Evolutionary conservation across 2,113 vertebrate genomes (phyloP).

Genomic region (Baryphthengus martii): DNA sequence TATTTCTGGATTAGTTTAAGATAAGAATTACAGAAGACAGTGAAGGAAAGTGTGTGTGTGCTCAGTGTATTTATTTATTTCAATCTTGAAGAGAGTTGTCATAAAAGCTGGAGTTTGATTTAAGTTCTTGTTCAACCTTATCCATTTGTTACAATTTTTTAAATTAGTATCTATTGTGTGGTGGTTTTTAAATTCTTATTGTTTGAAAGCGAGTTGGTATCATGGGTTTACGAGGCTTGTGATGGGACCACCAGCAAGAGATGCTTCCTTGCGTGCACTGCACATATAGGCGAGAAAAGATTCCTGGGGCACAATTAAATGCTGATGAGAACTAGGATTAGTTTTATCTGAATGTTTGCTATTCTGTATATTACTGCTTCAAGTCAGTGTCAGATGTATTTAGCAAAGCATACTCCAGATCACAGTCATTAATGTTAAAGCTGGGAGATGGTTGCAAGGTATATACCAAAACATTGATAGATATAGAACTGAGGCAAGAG

Average conservation of each 20-base stretch:
- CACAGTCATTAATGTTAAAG: background rate
- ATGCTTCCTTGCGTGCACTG: background rate
- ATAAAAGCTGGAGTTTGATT: background rate
- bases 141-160: background rate
- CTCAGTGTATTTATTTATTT: background rate
- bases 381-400: background rate
- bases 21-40: background rate
- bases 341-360: background rate
- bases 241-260: background rate
- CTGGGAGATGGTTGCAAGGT: background rate
- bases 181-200: background rate
- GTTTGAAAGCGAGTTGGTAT: background rate
- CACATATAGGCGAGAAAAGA: background rate
- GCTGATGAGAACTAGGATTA: background rate
- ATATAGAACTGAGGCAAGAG: background rate
- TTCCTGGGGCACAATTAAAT: background rate
- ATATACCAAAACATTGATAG: background rate
- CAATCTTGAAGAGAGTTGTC: background rate
- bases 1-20: background rate
- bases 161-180: background rate
- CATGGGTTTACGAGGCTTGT: background rate
- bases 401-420: background rate
- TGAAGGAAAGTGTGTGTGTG: background rate
- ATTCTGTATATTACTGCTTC: background rate
- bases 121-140: background rate